These are phyloP conservation scores for Hesperia comma DNA, from an alignment of 2,888 invertebrate species.

Conservation along the genomic window DNA sequence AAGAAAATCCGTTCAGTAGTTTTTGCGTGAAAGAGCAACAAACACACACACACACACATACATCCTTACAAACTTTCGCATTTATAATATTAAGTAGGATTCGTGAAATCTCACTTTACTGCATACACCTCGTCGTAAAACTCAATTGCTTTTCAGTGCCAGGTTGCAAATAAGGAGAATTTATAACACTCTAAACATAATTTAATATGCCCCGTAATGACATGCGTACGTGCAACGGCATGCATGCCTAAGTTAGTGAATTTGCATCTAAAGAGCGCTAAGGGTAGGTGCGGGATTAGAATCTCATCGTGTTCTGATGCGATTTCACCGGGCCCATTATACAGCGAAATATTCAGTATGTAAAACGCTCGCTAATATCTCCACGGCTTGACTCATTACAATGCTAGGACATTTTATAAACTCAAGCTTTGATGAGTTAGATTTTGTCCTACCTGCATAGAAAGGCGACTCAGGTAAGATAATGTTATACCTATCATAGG, in stretches of 20 bases:
- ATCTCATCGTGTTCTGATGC: constrained; percentile 22
- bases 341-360: constrained; percentile 3
- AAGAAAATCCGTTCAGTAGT: too few relatives aligned
- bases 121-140: too few relatives aligned
- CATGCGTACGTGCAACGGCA: constrained; percentile 26
- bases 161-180: neutral
- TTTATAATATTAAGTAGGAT: too few relatives aligned
- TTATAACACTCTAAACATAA: constrained; percentile 6
- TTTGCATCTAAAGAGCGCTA: constrained; percentile 30
- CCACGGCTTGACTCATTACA: neutral
- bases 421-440: too few relatives aligned
- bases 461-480: too few relatives aligned
- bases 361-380: neutral
- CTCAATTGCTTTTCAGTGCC: neutral
- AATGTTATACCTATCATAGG: too few relatives aligned
- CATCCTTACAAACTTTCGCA: too few relatives aligned
- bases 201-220: constrained; percentile 21
- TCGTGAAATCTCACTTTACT: too few relatives aligned
- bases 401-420: too few relatives aligned
- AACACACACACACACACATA: too few relatives aligned
- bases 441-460: too few relatives aligned
- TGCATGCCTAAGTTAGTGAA: constrained; percentile 26
- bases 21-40: too few relatives aligned
- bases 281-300: constrained; percentile 27
- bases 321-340: constrained; percentile 18